Conservation (phyloP, 1,140 invertebrate species). For the Procambarus clarkii region DNA sequence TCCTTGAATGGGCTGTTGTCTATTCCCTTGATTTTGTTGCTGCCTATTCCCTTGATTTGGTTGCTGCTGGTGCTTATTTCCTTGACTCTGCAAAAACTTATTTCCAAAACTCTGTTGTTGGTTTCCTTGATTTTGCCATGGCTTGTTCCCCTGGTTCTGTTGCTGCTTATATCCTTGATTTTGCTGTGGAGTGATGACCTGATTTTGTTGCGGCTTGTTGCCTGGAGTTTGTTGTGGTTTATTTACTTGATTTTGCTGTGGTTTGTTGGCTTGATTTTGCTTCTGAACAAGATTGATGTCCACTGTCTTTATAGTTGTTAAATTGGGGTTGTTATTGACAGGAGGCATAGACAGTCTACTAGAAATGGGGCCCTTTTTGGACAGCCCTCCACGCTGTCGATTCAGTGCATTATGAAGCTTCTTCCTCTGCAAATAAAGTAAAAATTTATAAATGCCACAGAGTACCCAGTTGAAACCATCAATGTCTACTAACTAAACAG, state of each 20-base stretch:
- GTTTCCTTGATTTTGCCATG: constrained; percentile 22
- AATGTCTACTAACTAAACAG: no score
- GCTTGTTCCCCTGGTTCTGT: neutral
- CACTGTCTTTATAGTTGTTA: constrained; percentile 60
- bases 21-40: constrained; percentile 18
- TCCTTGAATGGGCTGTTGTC: constrained; percentile 11
- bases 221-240: constrained; percentile 9
- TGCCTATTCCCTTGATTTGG: constrained; percentile 4
- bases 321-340: constrained; percentile 36
- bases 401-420: constrained; percentile 30
- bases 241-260: constrained; percentile 15
- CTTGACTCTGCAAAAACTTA: constrained; percentile 11
- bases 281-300: constrained; percentile 28
- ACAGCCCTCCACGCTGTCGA: constrained; percentile 33
- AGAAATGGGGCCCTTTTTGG: constrained; percentile 39
- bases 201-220: constrained; percentile 3
- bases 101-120: neutral
- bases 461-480: no score
- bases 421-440: constrained; percentile 10
- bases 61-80: neutral
- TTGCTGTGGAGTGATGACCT: constrained; percentile 4
- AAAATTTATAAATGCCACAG: no score
- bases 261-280: constrained; percentile 26
- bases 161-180: constrained; percentile 15
- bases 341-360: constrained; percentile 48